phyloP scores from a whole-genome alignment of 2,888 invertebrate genomes.

The Gisinianus flammeolus region DNA sequence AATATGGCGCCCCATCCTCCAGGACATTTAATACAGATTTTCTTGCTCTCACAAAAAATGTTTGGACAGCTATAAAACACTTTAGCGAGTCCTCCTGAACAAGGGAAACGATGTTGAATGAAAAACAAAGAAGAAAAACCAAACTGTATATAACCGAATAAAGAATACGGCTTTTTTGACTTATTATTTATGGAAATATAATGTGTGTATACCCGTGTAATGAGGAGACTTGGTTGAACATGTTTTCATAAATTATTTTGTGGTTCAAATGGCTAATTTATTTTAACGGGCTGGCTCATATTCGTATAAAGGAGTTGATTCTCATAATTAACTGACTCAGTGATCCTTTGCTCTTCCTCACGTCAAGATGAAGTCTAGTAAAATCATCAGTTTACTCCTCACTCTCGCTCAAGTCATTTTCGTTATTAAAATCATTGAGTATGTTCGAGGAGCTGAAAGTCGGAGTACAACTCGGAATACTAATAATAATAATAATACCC shows the following conservation, averaged over 20 bases:
- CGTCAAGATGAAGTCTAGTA: constrained; percentile 48
- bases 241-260: not conserved
- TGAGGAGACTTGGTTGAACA: too few relatives aligned
- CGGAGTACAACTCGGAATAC: not conserved
- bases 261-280: constrained; percentile 22
- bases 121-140: constrained; percentile 1
- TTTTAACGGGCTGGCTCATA: constrained; percentile 16
- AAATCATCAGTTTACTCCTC: constrained; percentile 50
- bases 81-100: constrained; percentile 33
- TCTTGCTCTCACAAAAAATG: constrained; percentile 37
- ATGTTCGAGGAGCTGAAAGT: constrained; percentile 44
- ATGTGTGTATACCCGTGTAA: too few relatives aligned
- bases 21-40: constrained; percentile 26
- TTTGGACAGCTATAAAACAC: constrained; percentile 42
- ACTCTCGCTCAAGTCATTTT: constrained; percentile 53
- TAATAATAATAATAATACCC: too few relatives aligned
- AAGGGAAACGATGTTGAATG: too few relatives aligned
- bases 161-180: too few relatives aligned
- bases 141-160: constrained; percentile 33
- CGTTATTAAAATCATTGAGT: constrained; percentile 54
- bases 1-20: constrained; percentile 40
- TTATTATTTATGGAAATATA: too few relatives aligned
- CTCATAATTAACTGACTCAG: constrained; percentile 5
- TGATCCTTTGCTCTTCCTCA: not conserved
- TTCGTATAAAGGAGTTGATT: constrained; percentile 2